These are phyloP conservation scores for Leptinotarsa undecemlineata DNA, from an alignment of 1,140 invertebrate species.

Conservation along the genomic window DNA sequence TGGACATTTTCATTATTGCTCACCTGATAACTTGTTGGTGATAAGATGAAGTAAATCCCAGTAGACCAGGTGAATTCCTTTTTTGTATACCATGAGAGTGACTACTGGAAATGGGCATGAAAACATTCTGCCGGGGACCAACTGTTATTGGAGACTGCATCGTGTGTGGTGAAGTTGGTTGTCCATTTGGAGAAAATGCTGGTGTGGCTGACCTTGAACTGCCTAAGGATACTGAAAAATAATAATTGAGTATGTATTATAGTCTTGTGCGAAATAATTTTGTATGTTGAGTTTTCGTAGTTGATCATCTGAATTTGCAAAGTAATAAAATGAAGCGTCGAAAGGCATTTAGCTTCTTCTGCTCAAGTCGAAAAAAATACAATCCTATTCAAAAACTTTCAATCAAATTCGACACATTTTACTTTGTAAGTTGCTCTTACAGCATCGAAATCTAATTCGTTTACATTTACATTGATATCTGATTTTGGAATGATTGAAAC, in stretches of 20 bases:
- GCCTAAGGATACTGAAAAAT: conserved; percentile 79
- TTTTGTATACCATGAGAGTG: conserved; percentile 54
- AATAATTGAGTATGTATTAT: neutral
- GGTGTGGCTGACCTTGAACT: conserved; percentile 84
- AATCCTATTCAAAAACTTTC: no score
- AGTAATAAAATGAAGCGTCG: no score
- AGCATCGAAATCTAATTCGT: no score
- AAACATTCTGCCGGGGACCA: conserved; percentile 74
- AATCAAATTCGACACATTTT: no score
- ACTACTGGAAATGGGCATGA: conserved; percentile 78
- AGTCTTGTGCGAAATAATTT: no score
- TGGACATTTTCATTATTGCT: neutral
- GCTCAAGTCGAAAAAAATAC: no score
- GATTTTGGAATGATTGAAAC: no score
- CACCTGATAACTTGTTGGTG: conserved; percentile 40
- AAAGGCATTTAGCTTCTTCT: no score
- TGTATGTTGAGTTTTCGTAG: no score
- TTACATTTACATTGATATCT: no score
- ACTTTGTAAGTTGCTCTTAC: no score
- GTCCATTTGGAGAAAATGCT: conserved; percentile 77
- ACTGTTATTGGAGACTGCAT: conserved; percentile 68
- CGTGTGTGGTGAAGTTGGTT: conserved; percentile 67
- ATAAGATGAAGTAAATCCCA: conserved; percentile 39
- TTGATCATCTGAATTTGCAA: no score
- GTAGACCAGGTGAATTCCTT: conserved; percentile 43